Evolutionary conservation across 2,113 vertebrate genomes (phyloP).

Genomic region (Tringa solitaria): DNA sequence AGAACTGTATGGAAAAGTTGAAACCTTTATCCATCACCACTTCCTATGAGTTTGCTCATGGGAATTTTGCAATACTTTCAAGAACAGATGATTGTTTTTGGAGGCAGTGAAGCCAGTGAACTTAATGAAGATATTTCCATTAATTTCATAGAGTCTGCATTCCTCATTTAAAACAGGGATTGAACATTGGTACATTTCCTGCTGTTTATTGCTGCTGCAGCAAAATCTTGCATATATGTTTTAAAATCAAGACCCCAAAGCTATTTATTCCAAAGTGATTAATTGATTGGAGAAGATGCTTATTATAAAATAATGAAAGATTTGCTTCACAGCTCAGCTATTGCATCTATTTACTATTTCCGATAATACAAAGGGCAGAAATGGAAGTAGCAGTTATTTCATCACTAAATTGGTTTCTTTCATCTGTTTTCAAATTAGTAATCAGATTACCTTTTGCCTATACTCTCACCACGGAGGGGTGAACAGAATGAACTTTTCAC

Average conservation of each 20-base stretch:
- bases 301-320: constrained; percentile 52
- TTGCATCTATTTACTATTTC: constrained; percentile 41
- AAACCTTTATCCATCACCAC: background rate
- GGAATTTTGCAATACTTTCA: background rate
- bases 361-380: constrained; percentile 13
- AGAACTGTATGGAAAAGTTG: background rate
- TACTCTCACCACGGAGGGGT: background rate
- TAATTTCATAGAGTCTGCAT: constrained; percentile 16
- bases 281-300: constrained; percentile 47
- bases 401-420: constrained; percentile 10
- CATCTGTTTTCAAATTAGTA: constrained; percentile 59
- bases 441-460: constrained; percentile 39
- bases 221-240: background rate
- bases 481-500: constrained; percentile 52
- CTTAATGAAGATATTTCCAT: constrained; percentile 37
- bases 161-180: constrained; percentile 31
- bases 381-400: constrained; percentile 29
- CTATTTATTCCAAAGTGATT: constrained; percentile 45
- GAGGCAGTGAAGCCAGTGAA: background rate
- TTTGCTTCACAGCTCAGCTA: constrained; percentile 47
- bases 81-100: background rate
- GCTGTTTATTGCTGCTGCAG: background rate
- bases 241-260: constrained; percentile 26
- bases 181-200: background rate
- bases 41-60: background rate